A percentile compares a stretch with the other conserved stretches of the same genome.
Conservation (phyloP, 2,888 invertebrate genomes). For the Tribolium freemani region DNA sequence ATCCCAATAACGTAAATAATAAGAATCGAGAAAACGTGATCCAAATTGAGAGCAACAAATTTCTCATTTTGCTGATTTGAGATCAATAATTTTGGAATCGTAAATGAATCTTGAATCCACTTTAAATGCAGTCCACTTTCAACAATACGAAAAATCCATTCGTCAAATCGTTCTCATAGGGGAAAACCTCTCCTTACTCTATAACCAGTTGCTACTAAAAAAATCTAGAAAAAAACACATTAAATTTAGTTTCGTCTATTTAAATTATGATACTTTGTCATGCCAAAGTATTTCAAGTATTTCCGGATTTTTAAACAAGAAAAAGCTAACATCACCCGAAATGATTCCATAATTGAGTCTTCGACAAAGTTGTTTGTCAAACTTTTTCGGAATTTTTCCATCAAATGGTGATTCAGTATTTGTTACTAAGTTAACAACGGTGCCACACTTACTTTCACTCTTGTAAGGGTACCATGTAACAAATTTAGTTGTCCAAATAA, state of each 20-base stretch:
- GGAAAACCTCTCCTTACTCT: constrained; percentile 6
- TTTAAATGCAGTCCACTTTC: background rate
- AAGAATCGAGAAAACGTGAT: background rate
- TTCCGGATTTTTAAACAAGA: constrained; percentile 8
- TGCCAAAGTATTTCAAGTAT: background rate
- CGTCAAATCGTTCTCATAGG: background rate
- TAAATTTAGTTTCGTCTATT: background rate
- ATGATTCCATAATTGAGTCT: constrained; percentile 3
- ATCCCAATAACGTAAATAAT: background rate
- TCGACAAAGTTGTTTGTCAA: background rate
- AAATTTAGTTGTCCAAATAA: constrained; percentile 4
- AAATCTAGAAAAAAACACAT: background rate
- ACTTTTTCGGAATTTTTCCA: constrained; percentile 5
- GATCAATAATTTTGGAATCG: background rate
- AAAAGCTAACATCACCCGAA: background rate
- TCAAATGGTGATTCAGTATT: background rate
- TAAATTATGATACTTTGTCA: background rate
- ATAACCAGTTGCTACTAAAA: background rate
- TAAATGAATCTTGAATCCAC: background rate
- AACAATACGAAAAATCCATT: background rate
- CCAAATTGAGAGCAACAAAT: background rate
- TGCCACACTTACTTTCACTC: background rate
- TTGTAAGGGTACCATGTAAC: constrained; percentile 34
- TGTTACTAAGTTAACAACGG: background rate
- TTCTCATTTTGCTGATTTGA: background rate